Base-by-base conservation (phyloP, 2,113 vertebrate species). In the Daphoenositta chrysoptera region DNA sequence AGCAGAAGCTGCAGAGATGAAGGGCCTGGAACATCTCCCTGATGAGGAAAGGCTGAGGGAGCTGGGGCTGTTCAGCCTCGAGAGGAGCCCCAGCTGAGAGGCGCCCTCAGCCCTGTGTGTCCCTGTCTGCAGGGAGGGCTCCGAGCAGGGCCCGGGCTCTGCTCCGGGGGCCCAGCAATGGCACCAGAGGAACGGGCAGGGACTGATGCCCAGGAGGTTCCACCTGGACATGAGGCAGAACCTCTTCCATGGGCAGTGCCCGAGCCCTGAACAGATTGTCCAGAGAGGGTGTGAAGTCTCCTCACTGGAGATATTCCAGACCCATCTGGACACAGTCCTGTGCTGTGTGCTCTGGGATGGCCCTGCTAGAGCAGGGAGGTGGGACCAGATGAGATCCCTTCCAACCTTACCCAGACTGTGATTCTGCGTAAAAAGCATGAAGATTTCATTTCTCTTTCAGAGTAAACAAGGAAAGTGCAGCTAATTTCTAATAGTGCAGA, bases 241-340 rank as follows among this genome's bases (percentile, higher is more conserved):
- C 60, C 75, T 75, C 15, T 54, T 4, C 6, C 45, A 17, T 85
- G 82, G 1, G n/a, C 69, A 47, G 33, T 44, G 56, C 0, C 56
- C 0, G 0, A 7, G 69, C 39, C 0, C 35, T 57, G 70, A 75
- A 10, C 35, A 57, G 42, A 35, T 26, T 83, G 60, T 4, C 63
- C 39, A 20, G 47, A 33, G 47, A 33, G 39, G 54, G 1, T 47
- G 40, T 17, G 40, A n/a, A 26, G 56, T 47, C 30, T 54, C 73
- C 40, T 78, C 40, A 4, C 30, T 63, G 65, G n/a, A 0, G n/a
- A 9, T 70, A 63, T 31, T 47, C 30, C 40, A 31, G 40, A 54
- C 0, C 20, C 1, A 0, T 11, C 65, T 17, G 13, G n/a, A 20
- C 56, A 54, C n/a, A 78, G 10, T 47, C 19, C 56, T 79, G 40